These are phyloP conservation scores for Pelochelys cantorii DNA, from an alignment of 2,797 vertebrate genomes.

Conservation along the genomic window DNA sequence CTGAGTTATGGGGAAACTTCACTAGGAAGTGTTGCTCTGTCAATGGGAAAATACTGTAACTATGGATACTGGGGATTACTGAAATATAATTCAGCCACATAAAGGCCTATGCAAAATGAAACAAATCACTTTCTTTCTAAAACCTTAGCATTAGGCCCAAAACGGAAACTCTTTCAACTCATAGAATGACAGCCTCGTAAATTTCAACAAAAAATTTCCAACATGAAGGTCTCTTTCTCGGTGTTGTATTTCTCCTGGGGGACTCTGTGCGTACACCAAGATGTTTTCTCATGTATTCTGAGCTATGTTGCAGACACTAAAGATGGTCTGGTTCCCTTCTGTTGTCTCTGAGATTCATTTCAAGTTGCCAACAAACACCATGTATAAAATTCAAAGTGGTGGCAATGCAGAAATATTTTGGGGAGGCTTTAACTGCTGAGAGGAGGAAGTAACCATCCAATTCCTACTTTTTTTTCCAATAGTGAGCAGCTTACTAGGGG, in stretches of 20 bases:
- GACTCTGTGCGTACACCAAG: conserved; percentile 57
- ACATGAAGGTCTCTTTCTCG: conserved; percentile 38
- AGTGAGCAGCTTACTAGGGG: background rate
- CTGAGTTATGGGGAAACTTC: conserved; percentile 62
- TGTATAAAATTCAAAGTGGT: conserved; percentile 11
- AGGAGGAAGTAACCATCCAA: background rate
- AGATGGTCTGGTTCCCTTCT: conserved; percentile 42
- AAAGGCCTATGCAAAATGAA: conserved; percentile 65
- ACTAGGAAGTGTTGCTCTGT: conserved; percentile 57
- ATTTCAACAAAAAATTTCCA: conserved; percentile 67
- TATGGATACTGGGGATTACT: conserved; percentile 72
- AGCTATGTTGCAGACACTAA: conserved; percentile 40
- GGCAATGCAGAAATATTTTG: conserved; percentile 29
- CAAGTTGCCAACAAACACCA: conserved; percentile 13
- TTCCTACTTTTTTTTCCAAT: background rate
- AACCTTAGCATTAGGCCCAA: conserved; percentile 48
- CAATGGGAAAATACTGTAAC: conserved; percentile 68
- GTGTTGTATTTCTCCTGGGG: conserved; percentile 51
- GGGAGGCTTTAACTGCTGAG: conserved; percentile 29
- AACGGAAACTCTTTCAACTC: conserved; percentile 64
- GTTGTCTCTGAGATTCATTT: conserved; percentile 30
- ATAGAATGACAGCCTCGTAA: conserved; percentile 65
- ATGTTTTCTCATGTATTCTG: conserved; percentile 59
- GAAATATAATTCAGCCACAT: conserved; percentile 69
- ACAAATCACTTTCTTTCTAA: conserved; percentile 72